Conservation (phyloP, 2,113 vertebrate genomes). For the Eolophus roseicapilla region DNA sequence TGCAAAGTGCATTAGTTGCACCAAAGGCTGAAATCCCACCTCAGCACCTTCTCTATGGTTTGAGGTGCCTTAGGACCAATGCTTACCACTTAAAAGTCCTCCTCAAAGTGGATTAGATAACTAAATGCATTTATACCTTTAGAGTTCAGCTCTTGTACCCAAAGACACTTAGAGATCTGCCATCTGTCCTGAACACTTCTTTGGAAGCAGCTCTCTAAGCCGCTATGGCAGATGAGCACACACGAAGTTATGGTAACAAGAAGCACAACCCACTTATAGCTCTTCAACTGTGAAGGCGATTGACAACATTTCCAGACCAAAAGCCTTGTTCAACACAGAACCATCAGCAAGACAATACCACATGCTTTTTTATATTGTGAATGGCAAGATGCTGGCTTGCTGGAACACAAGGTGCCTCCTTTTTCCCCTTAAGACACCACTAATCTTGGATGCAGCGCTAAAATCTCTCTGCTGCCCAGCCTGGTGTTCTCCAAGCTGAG, state of each 20-base stretch:
- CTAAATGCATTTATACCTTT: background rate
- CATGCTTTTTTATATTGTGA: background rate
- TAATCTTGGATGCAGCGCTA: background rate
- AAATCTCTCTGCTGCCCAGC: background rate
- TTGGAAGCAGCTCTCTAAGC: background rate
- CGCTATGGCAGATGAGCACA: fast-evolving
- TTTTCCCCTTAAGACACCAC: background rate
- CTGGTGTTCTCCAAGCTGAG: background rate
- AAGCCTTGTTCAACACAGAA: background rate
- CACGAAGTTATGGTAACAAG: background rate
- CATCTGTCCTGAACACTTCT: background rate
- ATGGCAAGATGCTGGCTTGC: background rate
- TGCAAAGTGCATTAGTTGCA: background rate
- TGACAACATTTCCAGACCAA: background rate
- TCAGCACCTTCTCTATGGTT: background rate
- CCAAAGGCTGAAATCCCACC: background rate
- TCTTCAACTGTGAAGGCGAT: background rate
- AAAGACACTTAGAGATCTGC: background rate
- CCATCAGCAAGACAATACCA: background rate
- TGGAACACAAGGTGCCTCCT: background rate
- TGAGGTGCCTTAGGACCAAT: background rate
- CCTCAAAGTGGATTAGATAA: background rate
- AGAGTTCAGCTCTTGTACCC: background rate
- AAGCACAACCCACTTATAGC: background rate
- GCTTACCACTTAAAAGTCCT: background rate